Percentiles rank a stretch among this genome's conserved stretches.
Evolutionary conservation across 2,888 invertebrate genomes (phyloP).

Genomic region (Stramonita haemastoma): DNA sequence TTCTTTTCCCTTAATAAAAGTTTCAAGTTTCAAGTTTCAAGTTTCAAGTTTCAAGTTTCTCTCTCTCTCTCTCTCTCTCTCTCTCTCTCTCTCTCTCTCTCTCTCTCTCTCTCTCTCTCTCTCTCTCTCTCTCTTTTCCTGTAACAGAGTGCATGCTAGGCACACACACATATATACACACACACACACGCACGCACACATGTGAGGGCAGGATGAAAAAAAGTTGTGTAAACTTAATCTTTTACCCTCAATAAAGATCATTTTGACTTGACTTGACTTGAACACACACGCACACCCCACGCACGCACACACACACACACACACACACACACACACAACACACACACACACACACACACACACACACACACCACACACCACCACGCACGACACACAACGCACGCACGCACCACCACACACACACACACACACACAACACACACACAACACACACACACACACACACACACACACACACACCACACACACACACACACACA

Average conservation of each 20-base stretch:
- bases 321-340: slow-evolving; percentile 38
- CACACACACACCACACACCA: neutral
- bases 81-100: neutral
- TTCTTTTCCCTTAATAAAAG: too few species aligned
- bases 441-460: slow-evolving; percentile 40
- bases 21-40: too few species aligned
- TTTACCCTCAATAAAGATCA: neutral
- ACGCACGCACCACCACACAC: slow-evolving; percentile 18
- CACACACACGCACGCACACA: too few species aligned
- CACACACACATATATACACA: neutral
- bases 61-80: neutral
- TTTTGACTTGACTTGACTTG: neutral
- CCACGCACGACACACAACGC: neutral
- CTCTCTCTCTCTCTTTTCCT: neutral
- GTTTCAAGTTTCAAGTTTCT: too few species aligned
- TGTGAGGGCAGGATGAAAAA: too few species aligned
- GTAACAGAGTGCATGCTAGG: too few species aligned
- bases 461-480: neutral
- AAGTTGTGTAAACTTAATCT: too few species aligned
- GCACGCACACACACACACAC: neutral
- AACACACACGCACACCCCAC: neutral
- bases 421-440: slow-evolving; percentile 33
- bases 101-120: neutral
- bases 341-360: neutral
- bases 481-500: neutral